These are phyloP conservation scores for Synergus itoensis DNA, from an alignment of 2,888 invertebrate species.

Conservation along the genomic window DNA sequence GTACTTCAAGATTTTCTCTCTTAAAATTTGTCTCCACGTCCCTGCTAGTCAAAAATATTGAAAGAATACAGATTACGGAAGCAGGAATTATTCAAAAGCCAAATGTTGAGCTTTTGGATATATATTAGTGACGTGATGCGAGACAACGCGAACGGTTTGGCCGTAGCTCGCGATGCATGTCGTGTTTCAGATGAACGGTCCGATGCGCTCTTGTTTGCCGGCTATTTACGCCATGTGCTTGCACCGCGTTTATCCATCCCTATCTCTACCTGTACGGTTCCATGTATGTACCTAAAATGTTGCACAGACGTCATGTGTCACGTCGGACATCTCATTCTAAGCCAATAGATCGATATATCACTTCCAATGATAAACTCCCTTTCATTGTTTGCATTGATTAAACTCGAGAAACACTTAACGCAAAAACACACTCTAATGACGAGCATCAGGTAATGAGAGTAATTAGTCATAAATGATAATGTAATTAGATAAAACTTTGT, in stretches of 20 bases:
- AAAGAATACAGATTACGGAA: background rate
- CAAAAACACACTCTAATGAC: no score
- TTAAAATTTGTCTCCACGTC: no score
- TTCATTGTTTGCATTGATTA: background rate
- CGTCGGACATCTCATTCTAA: conserved; percentile 33
- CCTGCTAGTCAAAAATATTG: background rate
- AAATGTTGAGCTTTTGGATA: conserved; percentile 2
- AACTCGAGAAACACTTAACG: background rate
- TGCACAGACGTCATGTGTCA: conserved; percentile 51
- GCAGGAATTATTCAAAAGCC: background rate
- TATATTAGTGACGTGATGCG: conserved; percentile 38
- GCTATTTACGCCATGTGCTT: conserved; percentile 63
- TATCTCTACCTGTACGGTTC: conserved; percentile 50
- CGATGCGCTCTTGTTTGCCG: conserved; percentile 64
- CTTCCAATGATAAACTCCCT: background rate
- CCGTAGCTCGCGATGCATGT: conserved; percentile 63
- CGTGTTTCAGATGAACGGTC: conserved; percentile 68
- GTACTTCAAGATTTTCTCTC: no score
- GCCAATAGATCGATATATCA: background rate
- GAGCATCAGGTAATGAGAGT: background rate
- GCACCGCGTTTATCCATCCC: conserved; percentile 54
- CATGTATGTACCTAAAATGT: conserved; percentile 44
- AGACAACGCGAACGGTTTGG: conserved; percentile 45
- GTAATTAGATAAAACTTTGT: conserved; percentile 33
- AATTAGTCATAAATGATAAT: conserved; percentile 9